phyloP scores from a whole-genome alignment of 2,113 vertebrate genomes.

The Haemorhous mexicanus region DNA sequence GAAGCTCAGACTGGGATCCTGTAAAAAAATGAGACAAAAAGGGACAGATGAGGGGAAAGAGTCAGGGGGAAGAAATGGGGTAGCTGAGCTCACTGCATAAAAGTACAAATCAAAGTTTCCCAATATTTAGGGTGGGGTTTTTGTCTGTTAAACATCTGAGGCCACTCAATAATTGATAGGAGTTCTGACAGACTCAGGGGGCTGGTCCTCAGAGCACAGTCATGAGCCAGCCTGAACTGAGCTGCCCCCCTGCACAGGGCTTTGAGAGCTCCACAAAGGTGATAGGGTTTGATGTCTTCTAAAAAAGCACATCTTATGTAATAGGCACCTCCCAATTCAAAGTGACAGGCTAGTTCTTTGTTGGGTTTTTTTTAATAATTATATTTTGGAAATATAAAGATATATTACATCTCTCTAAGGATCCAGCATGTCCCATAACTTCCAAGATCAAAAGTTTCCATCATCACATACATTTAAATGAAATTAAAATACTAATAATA shows the following conservation, averaged over 20 bases:
- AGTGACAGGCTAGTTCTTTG: background rate
- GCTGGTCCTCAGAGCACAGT: background rate
- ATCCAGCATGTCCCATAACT: background rate
- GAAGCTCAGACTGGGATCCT: background rate
- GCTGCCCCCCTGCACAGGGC: background rate
- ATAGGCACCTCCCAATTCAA: background rate
- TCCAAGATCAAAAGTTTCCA: background rate
- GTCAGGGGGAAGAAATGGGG: background rate
- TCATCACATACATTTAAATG: background rate
- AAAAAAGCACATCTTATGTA: background rate
- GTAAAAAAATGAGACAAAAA: background rate
- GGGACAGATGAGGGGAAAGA: background rate
- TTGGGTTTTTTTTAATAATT: no score
- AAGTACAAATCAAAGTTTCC: background rate
- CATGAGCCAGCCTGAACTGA: background rate
- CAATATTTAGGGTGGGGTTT: rapidly evolving
- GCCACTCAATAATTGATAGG: rapidly evolving
- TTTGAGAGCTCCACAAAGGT: background rate
- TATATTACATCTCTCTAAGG: background rate
- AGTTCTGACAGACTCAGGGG: background rate
- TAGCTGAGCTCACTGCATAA: background rate
- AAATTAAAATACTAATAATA: background rate
- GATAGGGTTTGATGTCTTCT: background rate
- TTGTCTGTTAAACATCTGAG: background rate
- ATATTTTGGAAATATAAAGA: background rate